phyloP scores from a whole-genome alignment of 2,888 invertebrate genomes.

The Icerya purchasi region DNA sequence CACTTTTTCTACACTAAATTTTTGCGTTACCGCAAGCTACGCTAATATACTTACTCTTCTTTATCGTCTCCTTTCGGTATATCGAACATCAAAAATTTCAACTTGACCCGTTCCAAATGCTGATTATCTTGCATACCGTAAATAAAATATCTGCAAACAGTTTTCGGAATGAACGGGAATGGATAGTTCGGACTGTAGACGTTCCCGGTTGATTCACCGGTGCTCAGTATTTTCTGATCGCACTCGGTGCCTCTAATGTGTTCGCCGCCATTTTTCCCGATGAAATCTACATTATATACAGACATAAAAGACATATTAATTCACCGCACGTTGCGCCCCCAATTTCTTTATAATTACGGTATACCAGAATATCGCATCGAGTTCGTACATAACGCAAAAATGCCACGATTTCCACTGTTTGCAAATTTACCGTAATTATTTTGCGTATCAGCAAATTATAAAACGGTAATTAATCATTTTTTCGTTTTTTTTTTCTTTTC shows the following conservation, averaged over 20 bases:
- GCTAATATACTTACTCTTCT: constrained; percentile 50
- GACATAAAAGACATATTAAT: no score
- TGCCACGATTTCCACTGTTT: constrained; percentile 14
- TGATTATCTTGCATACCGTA: constrained; percentile 96
- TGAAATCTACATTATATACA: constrained; percentile 71
- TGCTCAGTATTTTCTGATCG: constrained; percentile 90
- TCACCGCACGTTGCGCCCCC: no score
- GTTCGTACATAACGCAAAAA: no score
- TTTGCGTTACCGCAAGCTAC: no score
- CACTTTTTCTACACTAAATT: no score
- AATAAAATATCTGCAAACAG: constrained; percentile 93
- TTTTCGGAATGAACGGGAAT: constrained; percentile 81
- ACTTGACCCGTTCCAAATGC: constrained; percentile 77
- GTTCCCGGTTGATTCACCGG: constrained; percentile 73
- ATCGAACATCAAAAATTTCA: constrained; percentile 72
- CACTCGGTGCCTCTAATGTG: constrained; percentile 95
- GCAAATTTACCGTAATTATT: no score
- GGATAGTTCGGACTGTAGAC: constrained; percentile 95
- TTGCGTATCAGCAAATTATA: no score
- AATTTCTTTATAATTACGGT: no score
- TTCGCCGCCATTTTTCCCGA: constrained; percentile 77
- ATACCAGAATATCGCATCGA: no score
- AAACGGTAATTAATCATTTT: no score
- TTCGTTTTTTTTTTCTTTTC: no score
- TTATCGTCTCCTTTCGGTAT: constrained; percentile 68